Percentiles rank a stretch among this genome's conserved stretches.
These are phyloP conservation scores for Sebastes itinus DNA, from an alignment of 2,797 vertebrate genomes.

Conservation along the genomic window DNA sequence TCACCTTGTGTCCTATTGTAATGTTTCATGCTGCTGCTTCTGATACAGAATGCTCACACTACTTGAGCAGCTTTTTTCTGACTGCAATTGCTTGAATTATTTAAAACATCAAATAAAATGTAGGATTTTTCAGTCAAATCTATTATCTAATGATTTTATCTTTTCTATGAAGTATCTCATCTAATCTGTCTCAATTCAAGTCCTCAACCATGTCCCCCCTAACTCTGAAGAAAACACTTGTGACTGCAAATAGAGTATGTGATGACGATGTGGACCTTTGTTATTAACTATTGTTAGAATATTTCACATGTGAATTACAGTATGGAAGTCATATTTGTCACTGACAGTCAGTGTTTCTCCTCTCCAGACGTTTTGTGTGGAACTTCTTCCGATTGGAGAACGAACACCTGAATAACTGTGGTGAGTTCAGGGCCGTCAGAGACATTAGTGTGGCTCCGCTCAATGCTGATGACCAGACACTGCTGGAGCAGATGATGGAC, in stretches of 20 bases:
- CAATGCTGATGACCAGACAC: conserved; percentile 94
- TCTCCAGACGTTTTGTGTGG: conserved; percentile 94
- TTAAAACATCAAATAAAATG: background rate
- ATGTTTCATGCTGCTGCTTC: background rate
- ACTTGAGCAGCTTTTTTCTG: background rate
- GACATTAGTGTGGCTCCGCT: conserved; percentile 97
- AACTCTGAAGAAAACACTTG: background rate
- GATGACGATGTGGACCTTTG: background rate
- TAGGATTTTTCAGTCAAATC: background rate
- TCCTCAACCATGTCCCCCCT: background rate
- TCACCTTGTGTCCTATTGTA: background rate
- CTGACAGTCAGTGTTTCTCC: background rate
- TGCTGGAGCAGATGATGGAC: conserved; percentile 99
- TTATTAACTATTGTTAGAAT: background rate
- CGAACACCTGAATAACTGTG: conserved; percentile 98
- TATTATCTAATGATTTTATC: background rate
- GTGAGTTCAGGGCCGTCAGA: conserved; percentile 95
- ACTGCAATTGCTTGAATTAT: background rate
- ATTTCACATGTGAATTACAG: background rate
- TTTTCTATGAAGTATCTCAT: background rate
- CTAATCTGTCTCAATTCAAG: background rate
- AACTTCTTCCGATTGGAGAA: conserved; percentile 99
- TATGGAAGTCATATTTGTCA: background rate
- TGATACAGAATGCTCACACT: background rate
- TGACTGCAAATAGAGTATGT: background rate